A percentile compares a stretch with the other conserved stretches of the same genome.
These are phyloP conservation scores for Bembecia ichneumoniformis DNA, from an alignment of 2,888 invertebrate species.

Conservation along the genomic window DNA sequence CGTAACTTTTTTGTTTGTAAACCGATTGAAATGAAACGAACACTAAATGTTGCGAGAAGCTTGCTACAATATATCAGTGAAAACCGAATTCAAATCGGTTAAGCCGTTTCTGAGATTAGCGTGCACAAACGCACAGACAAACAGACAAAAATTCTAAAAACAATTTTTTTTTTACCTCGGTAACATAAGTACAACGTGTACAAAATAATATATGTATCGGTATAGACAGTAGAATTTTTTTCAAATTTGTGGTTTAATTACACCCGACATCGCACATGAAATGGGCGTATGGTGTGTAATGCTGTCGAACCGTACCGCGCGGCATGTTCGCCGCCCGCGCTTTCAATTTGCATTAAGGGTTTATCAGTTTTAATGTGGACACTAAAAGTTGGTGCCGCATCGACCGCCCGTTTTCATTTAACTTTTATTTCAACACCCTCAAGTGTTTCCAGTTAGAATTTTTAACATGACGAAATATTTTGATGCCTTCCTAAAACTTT, in stretches of 20 bases:
- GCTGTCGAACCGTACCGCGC: constrained; percentile 1
- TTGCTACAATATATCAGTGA: too few species aligned
- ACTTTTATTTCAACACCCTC: too few species aligned
- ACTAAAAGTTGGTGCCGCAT: constrained; percentile 20
- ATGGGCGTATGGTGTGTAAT: background rate
- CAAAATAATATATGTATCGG: too few species aligned
- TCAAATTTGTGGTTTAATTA: background rate
- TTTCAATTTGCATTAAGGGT: constrained; percentile 39
- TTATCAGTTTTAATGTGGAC: constrained; percentile 34
- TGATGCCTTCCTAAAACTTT: background rate
- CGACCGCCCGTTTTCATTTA: background rate
- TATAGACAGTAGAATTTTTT: background rate
- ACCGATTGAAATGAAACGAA: too few species aligned
- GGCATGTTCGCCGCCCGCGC: constrained; percentile 19
- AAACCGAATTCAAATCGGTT: too few species aligned
- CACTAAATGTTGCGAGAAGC: too few species aligned
- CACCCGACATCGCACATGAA: background rate
- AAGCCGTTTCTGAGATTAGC: too few species aligned
- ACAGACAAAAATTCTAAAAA: too few species aligned
- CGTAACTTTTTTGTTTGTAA: too few species aligned
- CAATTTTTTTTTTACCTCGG: too few species aligned
- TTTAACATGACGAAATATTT: background rate
- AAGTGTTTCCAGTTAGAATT: background rate
- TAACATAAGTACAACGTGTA: too few species aligned
- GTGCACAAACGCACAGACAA: too few species aligned